phyloP scores from a whole-genome alignment of 2,113 vertebrate genomes.

The Lamprologus sp. region DNA sequence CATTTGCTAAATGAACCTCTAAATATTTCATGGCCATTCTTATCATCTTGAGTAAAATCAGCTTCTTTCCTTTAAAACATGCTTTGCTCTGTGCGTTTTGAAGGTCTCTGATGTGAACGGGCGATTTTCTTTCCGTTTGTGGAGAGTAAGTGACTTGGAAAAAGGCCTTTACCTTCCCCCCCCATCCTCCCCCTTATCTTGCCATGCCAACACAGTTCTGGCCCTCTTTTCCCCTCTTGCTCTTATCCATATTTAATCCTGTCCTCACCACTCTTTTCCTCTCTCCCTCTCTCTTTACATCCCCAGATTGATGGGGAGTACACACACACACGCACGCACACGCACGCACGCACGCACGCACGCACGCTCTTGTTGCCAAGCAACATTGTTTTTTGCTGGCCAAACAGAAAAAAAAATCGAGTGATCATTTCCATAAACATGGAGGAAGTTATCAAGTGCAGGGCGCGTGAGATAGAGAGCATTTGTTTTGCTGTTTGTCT shows the following conservation, averaged over 20 bases:
- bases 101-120: neutral
- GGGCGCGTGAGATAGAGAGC: neutral
- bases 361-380: slow-evolving; percentile 50
- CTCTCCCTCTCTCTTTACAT: neutral
- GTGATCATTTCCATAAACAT: neutral
- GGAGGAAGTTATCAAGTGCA: neutral
- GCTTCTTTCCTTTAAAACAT: neutral
- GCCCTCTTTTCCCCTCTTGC: neutral
- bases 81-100: neutral
- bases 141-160: neutral
- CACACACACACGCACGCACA: neutral
- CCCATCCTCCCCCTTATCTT: neutral
- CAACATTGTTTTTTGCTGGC: slow-evolving; percentile 55
- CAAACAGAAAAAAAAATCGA: slow-evolving; percentile 16
- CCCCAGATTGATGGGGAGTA: neutral
- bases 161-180: neutral
- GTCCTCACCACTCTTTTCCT: neutral
- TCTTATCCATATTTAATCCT: neutral
- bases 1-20: slow-evolving; percentile 27
- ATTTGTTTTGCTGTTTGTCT: slow-evolving; percentile 1
- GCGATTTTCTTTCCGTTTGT: neutral
- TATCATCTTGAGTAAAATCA: neutral
- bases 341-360: neutral
- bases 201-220: neutral
- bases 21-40: slow-evolving; percentile 20